These are phyloP conservation scores for Drosophila rellima DNA, from an alignment of 2,888 invertebrate species.

Conservation along the genomic window DNA sequence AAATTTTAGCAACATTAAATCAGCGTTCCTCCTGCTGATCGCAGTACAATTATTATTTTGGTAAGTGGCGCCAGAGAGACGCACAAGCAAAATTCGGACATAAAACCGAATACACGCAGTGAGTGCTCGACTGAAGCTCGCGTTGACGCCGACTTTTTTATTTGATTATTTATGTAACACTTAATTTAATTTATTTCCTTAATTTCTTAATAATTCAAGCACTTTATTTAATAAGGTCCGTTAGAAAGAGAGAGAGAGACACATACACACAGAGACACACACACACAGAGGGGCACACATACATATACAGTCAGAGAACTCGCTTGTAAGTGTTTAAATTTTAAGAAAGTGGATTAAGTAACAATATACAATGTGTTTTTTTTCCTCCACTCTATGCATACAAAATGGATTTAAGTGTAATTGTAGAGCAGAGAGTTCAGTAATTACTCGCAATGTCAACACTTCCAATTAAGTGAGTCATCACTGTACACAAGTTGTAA, in stretches of 20 bases:
- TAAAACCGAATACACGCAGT: too few species aligned
- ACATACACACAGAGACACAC: slow-evolving; percentile 1
- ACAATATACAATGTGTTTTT: slow-evolving; percentile 44
- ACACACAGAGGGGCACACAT: neutral
- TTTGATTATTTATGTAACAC: too few species aligned
- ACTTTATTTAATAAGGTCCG: neutral
- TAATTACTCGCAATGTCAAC: slow-evolving; percentile 16
- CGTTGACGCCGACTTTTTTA: too few species aligned
- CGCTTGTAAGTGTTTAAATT: slow-evolving; percentile 63
- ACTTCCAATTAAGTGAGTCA: neutral
- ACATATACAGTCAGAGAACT: slow-evolving; percentile 39
- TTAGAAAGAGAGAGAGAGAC: neutral
- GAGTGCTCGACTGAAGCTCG: too few species aligned
- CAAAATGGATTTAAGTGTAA: slow-evolving; percentile 32
- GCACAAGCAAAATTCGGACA: too few species aligned
- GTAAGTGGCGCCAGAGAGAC: too few species aligned
- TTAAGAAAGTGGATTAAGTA: slow-evolving; percentile 63
- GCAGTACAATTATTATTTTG: too few species aligned
- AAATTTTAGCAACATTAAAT: too few species aligned
- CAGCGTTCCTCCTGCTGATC: too few species aligned
- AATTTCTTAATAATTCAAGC: too few species aligned
- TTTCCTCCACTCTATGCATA: slow-evolving; percentile 24
- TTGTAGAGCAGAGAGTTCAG: slow-evolving; percentile 37
- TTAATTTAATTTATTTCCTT: too few species aligned
- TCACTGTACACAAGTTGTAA: slow-evolving; percentile 50